Percentiles rank a stretch among this genome's conserved stretches.
Evolutionary conservation across 2,888 invertebrate genomes (phyloP).

Genomic region (Drosophila cognata): DNA sequence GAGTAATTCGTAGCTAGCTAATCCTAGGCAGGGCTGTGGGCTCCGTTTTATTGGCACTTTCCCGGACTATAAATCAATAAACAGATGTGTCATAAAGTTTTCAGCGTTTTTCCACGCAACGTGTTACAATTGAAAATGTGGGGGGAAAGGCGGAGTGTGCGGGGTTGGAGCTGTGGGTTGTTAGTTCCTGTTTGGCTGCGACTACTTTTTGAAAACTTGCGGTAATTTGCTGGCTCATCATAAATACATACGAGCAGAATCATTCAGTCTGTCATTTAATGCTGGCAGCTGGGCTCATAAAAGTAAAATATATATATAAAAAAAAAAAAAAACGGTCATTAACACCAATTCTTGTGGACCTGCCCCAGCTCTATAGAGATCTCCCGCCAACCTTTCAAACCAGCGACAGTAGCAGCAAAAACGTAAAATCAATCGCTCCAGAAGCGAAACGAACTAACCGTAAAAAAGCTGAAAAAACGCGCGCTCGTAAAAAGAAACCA

Average conservation of each 20-base stretch:
- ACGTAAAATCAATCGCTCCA: slow-evolving; percentile 62
- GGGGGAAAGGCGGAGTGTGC: neutral
- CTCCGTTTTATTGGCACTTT: slow-evolving; percentile 78
- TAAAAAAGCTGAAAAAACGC: slow-evolving; percentile 37
- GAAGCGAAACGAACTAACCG: slow-evolving; percentile 64
- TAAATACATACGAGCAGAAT: slow-evolving; percentile 22
- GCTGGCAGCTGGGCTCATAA: slow-evolving; percentile 51
- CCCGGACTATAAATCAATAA: slow-evolving; percentile 80
- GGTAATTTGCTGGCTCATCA: slow-evolving; percentile 41
- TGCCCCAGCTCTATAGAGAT: slow-evolving; percentile 3
- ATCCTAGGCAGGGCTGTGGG: slow-evolving; percentile 51
- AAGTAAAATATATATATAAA: neutral
- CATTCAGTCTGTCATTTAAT: slow-evolving; percentile 36
- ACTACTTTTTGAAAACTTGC: slow-evolving; percentile 24
- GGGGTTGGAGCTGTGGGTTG: neutral
- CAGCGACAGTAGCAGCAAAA: slow-evolving; percentile 29
- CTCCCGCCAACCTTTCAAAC: neutral
- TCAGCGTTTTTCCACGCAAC: slow-evolving; percentile 53
- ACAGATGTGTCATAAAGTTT: slow-evolving; percentile 75
- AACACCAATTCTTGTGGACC: slow-evolving; percentile 49
- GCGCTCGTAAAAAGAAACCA: slow-evolving; percentile 59
- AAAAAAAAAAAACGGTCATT: slow-evolving; percentile 40
- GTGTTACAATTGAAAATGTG: slow-evolving; percentile 4
- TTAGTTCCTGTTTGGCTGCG: slow-evolving; percentile 22
- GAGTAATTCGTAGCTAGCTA: slow-evolving; percentile 5